Evolutionary conservation across 2,888 invertebrate species (phyloP), one percentile per base, ranked within the genome.

Genomic region (Ypsolopha scabrella): DNA sequence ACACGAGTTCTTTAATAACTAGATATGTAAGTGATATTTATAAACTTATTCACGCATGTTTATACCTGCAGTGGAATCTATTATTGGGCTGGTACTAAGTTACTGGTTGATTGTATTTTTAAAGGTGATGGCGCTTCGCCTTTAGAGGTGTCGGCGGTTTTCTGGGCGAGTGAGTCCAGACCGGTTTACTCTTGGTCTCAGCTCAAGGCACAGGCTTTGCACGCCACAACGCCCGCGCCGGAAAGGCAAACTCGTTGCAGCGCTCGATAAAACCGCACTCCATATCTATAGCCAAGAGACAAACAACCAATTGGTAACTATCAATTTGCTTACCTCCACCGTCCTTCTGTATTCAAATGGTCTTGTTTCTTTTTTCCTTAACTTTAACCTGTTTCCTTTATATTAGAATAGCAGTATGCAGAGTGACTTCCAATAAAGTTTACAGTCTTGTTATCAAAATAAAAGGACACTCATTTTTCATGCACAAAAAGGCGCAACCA

Each of bases 111-210:
- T 6, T 10, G 11, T 34, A 14, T 46, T 46, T 10, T 14, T 78
- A 73, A 73, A 83, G 65, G 64, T 62, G 61, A 74, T 70, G 51
- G 38, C 14, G 36, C 50, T 38, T 37, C 50, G 43, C 46, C 13
- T 36, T 41, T 34, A 37, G 75, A 81, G 81, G 85, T 81, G 85
- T 82, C 75, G 75, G 80, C 72, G 82, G 81, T 82, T 85, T 85
- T 85, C 83, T 83, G 85, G 79, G 72, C 75, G 78, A 80, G 76
- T 77, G 85, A 80, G 68, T 70, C 58, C 70, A 65, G 81, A 85
- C 85, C 85, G 83, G 85, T 85, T 83, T 73, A 66, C 60, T 65
- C 70, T 63, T 62, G 68, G 69, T 72, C 41, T 43, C 51, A 41
- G 51, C 33, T 34, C 48, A 13, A 38, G 34, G 47, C 38, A 51